Base-by-base conservation (phyloP, 2,797 vertebrate genomes). In the Arrhamphus sclerolepis region DNA sequence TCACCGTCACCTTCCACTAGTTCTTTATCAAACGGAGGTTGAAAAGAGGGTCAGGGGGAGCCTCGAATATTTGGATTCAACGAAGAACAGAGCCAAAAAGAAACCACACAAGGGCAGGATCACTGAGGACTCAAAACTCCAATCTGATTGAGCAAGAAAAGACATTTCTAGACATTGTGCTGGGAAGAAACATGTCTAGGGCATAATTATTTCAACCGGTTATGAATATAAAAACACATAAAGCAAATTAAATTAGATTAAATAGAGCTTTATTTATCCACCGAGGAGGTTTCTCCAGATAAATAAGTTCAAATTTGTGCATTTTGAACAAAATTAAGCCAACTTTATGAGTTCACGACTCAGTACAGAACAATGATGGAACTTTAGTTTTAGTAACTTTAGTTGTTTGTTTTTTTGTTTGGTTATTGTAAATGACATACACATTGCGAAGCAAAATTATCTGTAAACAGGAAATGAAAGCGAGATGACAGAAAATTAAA, bases 381-480 rank as follows among this genome's bases (percentile, higher is more conserved):
- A 52, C 69, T 51, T 48, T 38, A 62, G 50, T 29, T 20, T 70
- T 8, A n/a, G n/a, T n/a, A n/a, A n/a, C n/a, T n/a, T n/a, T n/a
- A n/a, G n/a, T n/a, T n/a, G n/a, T n/a, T n/a, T n/a, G n/a, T n/a
- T n/a, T n/a, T 34, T 34, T 34, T 34, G 10, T 75, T 46, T 54
- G 60, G 13, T 58, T 70, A 42, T 66, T 67, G 40, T 49, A 46
- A 52, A 49, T 46, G 56, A 52, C 2, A n/a, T 40, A 7, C 0
- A 40, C 1, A 5, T n/a, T 24, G 56, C 31, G 22, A 47, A 20
- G 42, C 5, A 55, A 62, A 81, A 80, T 65, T 46, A 70, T 24
- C 42, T 41, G 62, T 62, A 80, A 82, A 84, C 75, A 81, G 84
- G 82, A 89, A 87, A 78, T 60, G 78, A 84, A 76, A 82, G 67